These are phyloP conservation scores for Zele albiditarsus DNA, from an alignment of 2,888 invertebrate genomes.

Conservation along the genomic window DNA sequence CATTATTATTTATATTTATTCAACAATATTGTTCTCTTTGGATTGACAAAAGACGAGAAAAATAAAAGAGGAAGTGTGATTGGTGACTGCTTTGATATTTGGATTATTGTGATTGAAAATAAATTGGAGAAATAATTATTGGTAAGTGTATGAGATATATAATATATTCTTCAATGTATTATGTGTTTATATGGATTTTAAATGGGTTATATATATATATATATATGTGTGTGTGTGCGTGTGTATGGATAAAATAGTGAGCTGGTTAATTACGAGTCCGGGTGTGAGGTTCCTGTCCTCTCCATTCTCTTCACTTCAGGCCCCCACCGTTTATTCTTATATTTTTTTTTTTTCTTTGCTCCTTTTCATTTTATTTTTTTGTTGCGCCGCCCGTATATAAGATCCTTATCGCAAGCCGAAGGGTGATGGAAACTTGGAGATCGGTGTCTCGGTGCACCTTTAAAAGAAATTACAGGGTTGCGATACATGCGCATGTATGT, in stretches of 20 bases:
- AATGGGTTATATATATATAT: conserved; percentile 17
- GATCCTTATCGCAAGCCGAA: conserved; percentile 52
- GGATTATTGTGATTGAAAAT: neutral
- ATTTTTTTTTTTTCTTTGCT: conserved; percentile 26
- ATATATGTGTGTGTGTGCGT: conserved; percentile 14
- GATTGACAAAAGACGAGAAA: no score
- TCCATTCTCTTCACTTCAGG: conserved; percentile 64
- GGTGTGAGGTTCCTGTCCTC: conserved; percentile 51
- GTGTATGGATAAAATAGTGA: conserved; percentile 40
- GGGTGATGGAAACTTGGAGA: conserved; percentile 53
- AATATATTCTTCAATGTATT: neutral
- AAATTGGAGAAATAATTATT: neutral
- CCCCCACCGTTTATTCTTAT: conserved; percentile 20
- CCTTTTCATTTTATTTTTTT: conserved; percentile 37
- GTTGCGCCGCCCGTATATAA: conserved; percentile 44
- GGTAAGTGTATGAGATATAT: neutral
- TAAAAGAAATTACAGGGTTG: conserved; percentile 28
- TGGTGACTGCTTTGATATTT: neutral
- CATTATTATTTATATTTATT: no score
- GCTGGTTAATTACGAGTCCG: conserved; percentile 50
- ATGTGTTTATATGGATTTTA: neutral
- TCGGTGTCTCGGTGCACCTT: conserved; percentile 48
- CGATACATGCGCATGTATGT: conserved; percentile 1
- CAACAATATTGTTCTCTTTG: no score
- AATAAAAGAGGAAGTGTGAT: no score